phyloP scores from a whole-genome alignment of 1,140 invertebrate species.

The Trichonephila inaurata region DNA sequence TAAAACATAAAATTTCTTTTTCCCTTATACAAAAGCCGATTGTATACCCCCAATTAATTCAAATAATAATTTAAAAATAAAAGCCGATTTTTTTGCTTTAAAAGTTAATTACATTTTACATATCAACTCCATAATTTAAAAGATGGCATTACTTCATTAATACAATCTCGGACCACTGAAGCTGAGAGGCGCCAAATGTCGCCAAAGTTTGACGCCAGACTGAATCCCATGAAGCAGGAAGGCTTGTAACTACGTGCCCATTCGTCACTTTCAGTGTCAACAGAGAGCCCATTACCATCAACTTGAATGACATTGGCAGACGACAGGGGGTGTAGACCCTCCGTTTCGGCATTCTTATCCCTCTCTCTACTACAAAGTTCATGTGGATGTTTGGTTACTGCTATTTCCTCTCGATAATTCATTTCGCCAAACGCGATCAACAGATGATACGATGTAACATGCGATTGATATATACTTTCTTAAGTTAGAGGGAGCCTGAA shows the following conservation, averaged over 20 bases:
- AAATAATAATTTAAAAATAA: background rate
- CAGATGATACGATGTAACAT: slow-evolving; percentile 6
- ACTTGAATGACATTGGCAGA: slow-evolving; percentile 70
- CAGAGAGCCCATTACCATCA: slow-evolving; percentile 64
- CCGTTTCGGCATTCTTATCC: slow-evolving; percentile 12
- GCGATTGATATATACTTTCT: background rate
- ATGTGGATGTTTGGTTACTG: background rate
- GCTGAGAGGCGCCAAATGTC: slow-evolving; percentile 28
- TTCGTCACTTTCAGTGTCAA: slow-evolving; percentile 71
- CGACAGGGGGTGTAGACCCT: slow-evolving; percentile 40
- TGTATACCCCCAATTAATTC: background rate
- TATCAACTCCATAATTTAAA: background rate
- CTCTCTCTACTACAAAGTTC: slow-evolving; percentile 8
- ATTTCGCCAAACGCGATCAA: background rate
- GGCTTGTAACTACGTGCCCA: slow-evolving; percentile 54
- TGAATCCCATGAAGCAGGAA: background rate
- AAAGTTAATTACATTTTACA: background rate
- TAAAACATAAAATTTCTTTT: background rate
- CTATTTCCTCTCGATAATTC: background rate
- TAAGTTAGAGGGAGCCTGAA: no score
- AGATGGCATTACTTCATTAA: background rate
- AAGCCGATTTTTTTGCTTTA: background rate
- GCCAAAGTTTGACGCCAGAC: slow-evolving; percentile 23
- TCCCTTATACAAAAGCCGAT: no score
- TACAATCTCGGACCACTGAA: background rate